Base-by-base conservation (phyloP, 2,113 vertebrate genomes). In the Melanerpes aurifrons region DNA sequence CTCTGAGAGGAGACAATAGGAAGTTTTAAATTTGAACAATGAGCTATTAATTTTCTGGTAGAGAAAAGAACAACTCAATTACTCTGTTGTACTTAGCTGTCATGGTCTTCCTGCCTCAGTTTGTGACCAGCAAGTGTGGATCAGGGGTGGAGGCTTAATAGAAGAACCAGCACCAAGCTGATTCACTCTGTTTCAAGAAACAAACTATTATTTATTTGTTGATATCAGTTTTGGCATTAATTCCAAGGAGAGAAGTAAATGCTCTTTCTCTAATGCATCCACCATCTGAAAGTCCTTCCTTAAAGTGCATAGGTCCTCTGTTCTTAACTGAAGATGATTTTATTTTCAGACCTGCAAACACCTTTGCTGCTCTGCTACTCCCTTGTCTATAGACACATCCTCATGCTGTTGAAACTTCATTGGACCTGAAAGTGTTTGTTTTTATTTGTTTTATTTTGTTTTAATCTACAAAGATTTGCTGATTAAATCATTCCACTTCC, bases 51-150 rank as follows among this genome's bases (percentile, higher is more conserved):
- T 87, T 92, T 50, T 63, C 85, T 87, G 63, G 63, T 45, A 86
- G n/a, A 85, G 59, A 47, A 87, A 94, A 79, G 82, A 87, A 35
- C 28, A 21, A 79, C 50, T 87, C 78, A 84, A 91, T 90, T 89
- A 79, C 45, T 45, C 74, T 40, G 50, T 74, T 87, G 76, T 89
- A 67, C 64, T 79, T 76, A 91, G n/a, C 47, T 58, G 25, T 54
- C 8, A 5, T n/a, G 7, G 71, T 6, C 3, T 5, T 94, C 67
- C 81, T 87, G 63, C 58, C 22, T 53, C 50, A 24, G 50, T 53
- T 53, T 22, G 6, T 82, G 87, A 89, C 92, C 82, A 62, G 53
- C 62, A 87, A 89, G 29, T 63, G 50, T 32, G 82, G 78, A 76
- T 58, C 45, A 66, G 78, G 56, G 59, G 11, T n/a, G 45, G 26